Conservation (phyloP, 2,113 vertebrate species). For the Platanista minor region DNA sequence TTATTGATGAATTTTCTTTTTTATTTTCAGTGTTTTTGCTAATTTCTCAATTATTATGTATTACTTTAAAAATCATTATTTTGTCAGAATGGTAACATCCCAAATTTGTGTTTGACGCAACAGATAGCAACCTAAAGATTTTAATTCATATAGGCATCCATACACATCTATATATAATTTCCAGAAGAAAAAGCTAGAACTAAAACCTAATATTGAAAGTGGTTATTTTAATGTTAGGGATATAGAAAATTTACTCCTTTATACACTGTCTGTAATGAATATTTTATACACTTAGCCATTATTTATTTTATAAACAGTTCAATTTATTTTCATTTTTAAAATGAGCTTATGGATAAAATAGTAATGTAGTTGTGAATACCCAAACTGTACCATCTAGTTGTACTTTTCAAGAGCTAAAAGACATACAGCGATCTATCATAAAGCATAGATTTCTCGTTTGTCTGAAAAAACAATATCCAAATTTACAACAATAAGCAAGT, state of each 20-base stretch:
- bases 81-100: not conserved
- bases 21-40: not conserved
- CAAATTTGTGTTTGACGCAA: not conserved
- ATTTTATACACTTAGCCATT: not conserved
- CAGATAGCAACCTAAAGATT: not conserved
- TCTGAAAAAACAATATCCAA: not conserved
- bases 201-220: not conserved
- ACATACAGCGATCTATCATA: not conserved
- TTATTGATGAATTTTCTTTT: not conserved
- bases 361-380: not conserved
- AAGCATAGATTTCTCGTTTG: not conserved
- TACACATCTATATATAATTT: not conserved
- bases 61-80: not conserved
- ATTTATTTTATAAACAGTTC: not conserved
- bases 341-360: not conserved
- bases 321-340: not conserved
- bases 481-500: conserved; percentile 34
- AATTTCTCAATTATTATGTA: not conserved
- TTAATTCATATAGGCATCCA: not conserved
- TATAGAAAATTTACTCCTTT: not conserved
- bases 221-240: not conserved
- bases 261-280: not conserved
- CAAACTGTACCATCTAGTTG: not conserved
- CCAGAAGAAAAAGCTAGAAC: not conserved
- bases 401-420: conserved; percentile 11